phyloP scores from a whole-genome alignment of 2,113 vertebrate species.

The Panthera uncia region DNA sequence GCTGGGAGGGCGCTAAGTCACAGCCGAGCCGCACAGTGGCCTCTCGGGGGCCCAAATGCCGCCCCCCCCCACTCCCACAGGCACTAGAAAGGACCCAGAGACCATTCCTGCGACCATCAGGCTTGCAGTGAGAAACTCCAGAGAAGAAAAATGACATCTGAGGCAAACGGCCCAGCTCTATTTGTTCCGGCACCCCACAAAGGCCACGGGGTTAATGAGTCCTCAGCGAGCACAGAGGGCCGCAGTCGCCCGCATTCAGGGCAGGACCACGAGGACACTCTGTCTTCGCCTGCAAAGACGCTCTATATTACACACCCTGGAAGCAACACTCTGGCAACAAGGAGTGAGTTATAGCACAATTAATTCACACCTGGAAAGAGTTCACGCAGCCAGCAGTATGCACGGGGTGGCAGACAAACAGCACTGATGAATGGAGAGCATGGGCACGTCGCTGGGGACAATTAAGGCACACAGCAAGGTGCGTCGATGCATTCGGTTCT shows the following conservation, averaged over 20 bases:
- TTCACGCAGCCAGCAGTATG: neutral
- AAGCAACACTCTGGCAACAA: neutral
- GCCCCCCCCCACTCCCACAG: neutral
- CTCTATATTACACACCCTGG: neutral
- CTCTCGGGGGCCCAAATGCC: neutral
- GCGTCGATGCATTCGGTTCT: neutral
- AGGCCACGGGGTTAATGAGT: neutral
- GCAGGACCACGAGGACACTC: neutral
- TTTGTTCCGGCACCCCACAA: fast-evolving
- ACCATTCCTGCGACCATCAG: neutral
- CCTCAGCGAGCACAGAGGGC: no score
- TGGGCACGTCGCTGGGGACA: neutral
- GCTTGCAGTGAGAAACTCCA: neutral
- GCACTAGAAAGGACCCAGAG: neutral
- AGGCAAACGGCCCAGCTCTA: fast-evolving
- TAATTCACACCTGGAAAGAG: neutral
- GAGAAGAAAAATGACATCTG: neutral
- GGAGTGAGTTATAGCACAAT: neutral
- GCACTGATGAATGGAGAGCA: neutral
- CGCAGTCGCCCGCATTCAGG: neutral
- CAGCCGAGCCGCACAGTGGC: neutral
- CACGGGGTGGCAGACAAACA: neutral
- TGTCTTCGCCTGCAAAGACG: neutral
- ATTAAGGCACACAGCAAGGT: neutral
- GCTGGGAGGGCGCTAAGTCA: neutral